Base-by-base conservation (phyloP, 1,140 invertebrate genomes). In the Ceratina japonica region DNA sequence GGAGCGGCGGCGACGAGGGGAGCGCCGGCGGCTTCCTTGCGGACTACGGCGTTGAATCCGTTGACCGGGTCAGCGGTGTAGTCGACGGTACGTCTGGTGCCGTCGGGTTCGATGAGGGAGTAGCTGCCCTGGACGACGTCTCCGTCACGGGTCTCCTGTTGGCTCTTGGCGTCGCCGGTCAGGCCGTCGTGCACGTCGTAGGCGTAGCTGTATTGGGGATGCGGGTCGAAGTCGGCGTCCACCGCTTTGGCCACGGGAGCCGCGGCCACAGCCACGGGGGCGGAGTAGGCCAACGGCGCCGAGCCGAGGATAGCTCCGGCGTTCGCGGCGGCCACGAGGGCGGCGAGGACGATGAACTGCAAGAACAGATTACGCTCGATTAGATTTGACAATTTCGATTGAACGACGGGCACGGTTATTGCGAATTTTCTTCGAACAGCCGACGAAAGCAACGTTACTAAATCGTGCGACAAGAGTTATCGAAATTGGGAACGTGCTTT, bases 31-130 rank as follows among this genome's bases (percentile, higher is more conserved):
- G 93, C 91, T 86, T 94, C 93, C 84, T 94, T 94, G 86, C 93
- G 93, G 15, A 94, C 94, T 44, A 94, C 92, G 37, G 93, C 93
- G 86, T 94, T 94, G 90, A 94, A 94, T 85, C 93, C 94, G 83
- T 94, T 94, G 78, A 94, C 88, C 3, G 84, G 49, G 51, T 94
- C 93, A 59, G 94, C 94, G 70, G 92, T 91, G 90, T 94, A 94
- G 75, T 92, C 92, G 66, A 94, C 94, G 76, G 90, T 93, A 76
- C 94, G 92, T 27, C 91, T 90, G 63, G 93, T 93, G 79, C 94
- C 94, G 81, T 94, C 94, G 62, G 94, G 90, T 73, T 94, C 94
- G 73, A 94, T 88, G 62, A 94, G 87, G 12, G 92, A 93, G 91
- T 94, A 94, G 76, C 93, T 93, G 4, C 94, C 94, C 65, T 93